Percentiles rank a stretch among this genome's conserved stretches.
Conservation (phyloP, 2,888 invertebrate species). For the Agapostemon virescens region DNA sequence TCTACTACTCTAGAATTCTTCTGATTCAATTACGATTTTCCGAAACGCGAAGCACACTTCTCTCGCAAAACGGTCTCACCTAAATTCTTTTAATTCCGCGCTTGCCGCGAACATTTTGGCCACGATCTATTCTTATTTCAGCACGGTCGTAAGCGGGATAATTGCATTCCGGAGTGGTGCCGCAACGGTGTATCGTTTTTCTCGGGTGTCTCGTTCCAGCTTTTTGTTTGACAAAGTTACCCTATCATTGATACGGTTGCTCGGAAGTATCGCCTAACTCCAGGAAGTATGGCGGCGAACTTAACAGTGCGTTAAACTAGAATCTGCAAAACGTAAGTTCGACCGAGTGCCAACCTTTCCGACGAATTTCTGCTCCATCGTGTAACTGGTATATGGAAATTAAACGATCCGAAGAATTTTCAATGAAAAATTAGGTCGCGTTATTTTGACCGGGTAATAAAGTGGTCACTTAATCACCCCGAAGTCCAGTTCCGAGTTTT, state of each 20-base stretch:
- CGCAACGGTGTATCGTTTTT: slow-evolving; percentile 43
- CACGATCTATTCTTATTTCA: slow-evolving; percentile 43
- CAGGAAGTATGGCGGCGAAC: slow-evolving; percentile 19
- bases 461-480: background rate
- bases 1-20: background rate
- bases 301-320: slow-evolving; percentile 50
- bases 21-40: background rate
- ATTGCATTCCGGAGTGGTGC: slow-evolving; percentile 46
- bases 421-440: slow-evolving; percentile 2
- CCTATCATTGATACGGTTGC: slow-evolving; percentile 46
- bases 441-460: background rate
- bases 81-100: slow-evolving; percentile 35
- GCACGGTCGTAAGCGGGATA: slow-evolving; percentile 28
- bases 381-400: background rate
- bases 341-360: background rate
- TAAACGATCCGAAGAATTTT: background rate
- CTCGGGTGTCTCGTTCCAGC: slow-evolving; percentile 43
- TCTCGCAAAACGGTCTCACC: background rate
- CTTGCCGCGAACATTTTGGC: slow-evolving; percentile 20
- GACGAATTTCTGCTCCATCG: background rate
- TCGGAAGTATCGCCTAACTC: slow-evolving; percentile 25
- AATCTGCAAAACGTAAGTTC: slow-evolving; percentile 17
- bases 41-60: slow-evolving; percentile 9
- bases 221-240: slow-evolving; percentile 54
- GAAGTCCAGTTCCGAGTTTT: background rate